phyloP scores from a whole-genome alignment of 1,140 invertebrate species.

The Drosophila insularis region DNA sequence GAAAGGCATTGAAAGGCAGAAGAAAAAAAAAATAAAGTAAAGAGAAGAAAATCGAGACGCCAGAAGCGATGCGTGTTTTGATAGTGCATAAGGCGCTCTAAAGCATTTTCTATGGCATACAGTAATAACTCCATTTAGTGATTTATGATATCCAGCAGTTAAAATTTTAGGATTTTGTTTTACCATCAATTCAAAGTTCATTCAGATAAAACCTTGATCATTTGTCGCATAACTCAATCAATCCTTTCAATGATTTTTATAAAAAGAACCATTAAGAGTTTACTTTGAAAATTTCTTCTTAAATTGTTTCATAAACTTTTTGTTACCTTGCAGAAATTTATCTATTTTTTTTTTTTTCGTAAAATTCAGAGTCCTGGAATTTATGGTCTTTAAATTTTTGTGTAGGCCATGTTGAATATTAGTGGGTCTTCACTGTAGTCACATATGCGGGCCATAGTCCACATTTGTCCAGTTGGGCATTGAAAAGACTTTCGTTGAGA shows the following conservation, averaged over 20 bases:
- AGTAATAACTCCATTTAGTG: slow-evolving; percentile 12
- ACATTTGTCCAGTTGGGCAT: slow-evolving; percentile 34
- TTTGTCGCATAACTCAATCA: too few relatives aligned
- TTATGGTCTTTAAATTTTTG: background rate
- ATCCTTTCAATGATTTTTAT: too few relatives aligned
- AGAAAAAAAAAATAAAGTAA: slow-evolving; percentile 14
- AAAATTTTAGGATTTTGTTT: too few relatives aligned
- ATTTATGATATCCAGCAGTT: too few relatives aligned
- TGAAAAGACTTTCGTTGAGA: slow-evolving; percentile 37
- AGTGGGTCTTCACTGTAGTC: slow-evolving; percentile 26
- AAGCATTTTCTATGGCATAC: slow-evolving; percentile 42
- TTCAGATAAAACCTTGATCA: too few relatives aligned
- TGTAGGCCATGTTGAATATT: background rate
- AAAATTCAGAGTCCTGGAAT: too few relatives aligned
- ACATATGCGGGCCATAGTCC: slow-evolving; percentile 50
- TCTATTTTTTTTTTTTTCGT: too few relatives aligned
- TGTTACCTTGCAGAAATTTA: too few relatives aligned
- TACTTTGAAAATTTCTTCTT: too few relatives aligned
- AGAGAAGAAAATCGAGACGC: slow-evolving; percentile 13
- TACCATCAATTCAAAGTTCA: too few relatives aligned
- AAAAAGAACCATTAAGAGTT: too few relatives aligned
- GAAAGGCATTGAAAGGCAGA: slow-evolving; percentile 44
- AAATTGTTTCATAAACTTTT: too few relatives aligned
- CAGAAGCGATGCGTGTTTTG: slow-evolving; percentile 51
- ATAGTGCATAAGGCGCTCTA: slow-evolving; percentile 55